Conservation (phyloP, 2,888 invertebrate genomes). For the Apeira syringaria region DNA sequence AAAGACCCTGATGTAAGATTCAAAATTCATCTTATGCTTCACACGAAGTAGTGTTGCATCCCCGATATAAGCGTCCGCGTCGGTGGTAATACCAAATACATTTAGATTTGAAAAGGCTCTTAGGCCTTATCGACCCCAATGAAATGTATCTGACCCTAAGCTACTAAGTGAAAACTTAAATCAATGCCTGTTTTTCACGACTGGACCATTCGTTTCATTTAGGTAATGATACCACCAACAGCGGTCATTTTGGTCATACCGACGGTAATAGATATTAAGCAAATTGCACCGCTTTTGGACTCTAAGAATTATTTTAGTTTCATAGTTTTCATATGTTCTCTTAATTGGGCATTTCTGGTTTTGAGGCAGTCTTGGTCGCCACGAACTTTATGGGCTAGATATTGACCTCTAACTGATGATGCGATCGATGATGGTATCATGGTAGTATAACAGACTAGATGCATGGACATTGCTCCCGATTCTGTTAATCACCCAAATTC, state of each 20-base stretch:
- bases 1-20: neutral
- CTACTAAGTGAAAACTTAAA: slow-evolving; percentile 36
- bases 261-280: slow-evolving; percentile 35
- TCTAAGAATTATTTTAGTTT: too few species aligned
- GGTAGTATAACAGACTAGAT: too few species aligned
- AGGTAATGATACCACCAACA: slow-evolving; percentile 42
- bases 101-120: slow-evolving; percentile 34
- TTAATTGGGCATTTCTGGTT: slow-evolving; percentile 29
- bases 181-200: slow-evolving; percentile 38
- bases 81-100: slow-evolving; percentile 43
- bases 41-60: slow-evolving; percentile 1
- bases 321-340: slow-evolving; percentile 19
- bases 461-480: too few species aligned
- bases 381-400: too few species aligned
- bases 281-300: slow-evolving; percentile 11
- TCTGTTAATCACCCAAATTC: too few species aligned
- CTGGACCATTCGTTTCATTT: slow-evolving; percentile 42
- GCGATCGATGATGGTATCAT: too few species aligned
- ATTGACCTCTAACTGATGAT: too few species aligned
- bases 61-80: slow-evolving; percentile 37
- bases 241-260: slow-evolving; percentile 33
- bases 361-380: too few species aligned
- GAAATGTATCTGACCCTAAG: slow-evolving; percentile 35
- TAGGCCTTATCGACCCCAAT: slow-evolving; percentile 30
- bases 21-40: slow-evolving; percentile 3